Evolutionary conservation across 2,113 vertebrate species (phyloP).

Genomic region (Sceloporus undulatus): DNA sequence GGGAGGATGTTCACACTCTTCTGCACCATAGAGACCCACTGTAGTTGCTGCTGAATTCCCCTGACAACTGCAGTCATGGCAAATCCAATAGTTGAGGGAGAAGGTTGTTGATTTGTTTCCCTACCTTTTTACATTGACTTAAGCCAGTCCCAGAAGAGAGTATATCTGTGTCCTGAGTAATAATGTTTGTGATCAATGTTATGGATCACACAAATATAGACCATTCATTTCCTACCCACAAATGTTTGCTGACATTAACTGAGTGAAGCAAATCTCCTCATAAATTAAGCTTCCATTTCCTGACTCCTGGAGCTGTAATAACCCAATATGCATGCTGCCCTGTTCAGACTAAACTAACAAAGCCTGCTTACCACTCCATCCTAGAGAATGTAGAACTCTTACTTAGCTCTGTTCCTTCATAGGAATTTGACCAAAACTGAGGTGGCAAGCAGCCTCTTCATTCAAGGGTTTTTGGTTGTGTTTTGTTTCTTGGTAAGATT

Average conservation of each 20-base stretch:
- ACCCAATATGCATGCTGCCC: neutral
- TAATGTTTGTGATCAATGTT: neutral
- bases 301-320: constrained; percentile 9
- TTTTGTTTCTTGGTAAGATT: neutral
- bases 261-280: neutral
- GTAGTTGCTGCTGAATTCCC: neutral
- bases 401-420: neutral
- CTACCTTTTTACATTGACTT: neutral
- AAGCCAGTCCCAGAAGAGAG: neutral
- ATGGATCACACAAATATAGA: too few relatives aligned
- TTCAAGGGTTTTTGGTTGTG: neutral
- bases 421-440: neutral
- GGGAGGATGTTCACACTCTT: neutral
- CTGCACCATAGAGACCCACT: neutral
- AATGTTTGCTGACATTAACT: neutral
- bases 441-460: neutral
- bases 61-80: neutral
- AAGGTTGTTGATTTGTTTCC: neutral
- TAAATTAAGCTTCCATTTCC: neutral
- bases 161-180: neutral
- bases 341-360: constrained; percentile 6
- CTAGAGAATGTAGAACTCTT: neutral
- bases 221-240: neutral
- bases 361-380: neutral
- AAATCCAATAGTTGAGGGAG: neutral